These are phyloP conservation scores for Stramonita haemastoma DNA, from an alignment of 2,888 invertebrate genomes.

Conservation along the genomic window DNA sequence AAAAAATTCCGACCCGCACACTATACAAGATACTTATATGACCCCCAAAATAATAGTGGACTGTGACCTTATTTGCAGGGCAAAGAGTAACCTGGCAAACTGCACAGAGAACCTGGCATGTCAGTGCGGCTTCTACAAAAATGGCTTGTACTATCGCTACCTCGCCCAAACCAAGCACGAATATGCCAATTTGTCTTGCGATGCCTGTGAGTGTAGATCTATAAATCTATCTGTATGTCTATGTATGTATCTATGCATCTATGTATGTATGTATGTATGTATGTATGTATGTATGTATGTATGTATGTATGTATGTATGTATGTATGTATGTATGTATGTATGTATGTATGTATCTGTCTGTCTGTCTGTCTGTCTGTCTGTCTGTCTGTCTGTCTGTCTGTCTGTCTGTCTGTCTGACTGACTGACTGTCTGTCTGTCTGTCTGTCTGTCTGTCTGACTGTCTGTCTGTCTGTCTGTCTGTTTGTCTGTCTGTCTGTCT, in stretches of 20 bases:
- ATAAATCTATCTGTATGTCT: background rate
- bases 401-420: background rate
- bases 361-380: background rate
- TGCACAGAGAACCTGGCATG: slow-evolving; percentile 31
- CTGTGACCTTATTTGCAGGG: too few relatives aligned
- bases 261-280: background rate
- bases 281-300: background rate
- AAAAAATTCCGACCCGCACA: too few relatives aligned
- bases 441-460: background rate
- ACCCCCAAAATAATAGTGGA: too few relatives aligned
- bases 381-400: background rate
- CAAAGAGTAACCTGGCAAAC: background rate
- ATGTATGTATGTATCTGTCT: background rate
- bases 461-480: background rate
- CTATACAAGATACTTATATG: too few relatives aligned
- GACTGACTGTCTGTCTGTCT: background rate
- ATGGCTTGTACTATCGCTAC: slow-evolving; percentile 9
- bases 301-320: background rate
- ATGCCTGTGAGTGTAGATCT: background rate
- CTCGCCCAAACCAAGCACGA: slow-evolving; percentile 20
- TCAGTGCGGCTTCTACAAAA: slow-evolving; percentile 35
- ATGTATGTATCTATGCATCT: background rate
- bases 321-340: background rate
- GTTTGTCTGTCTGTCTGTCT: too few relatives aligned
- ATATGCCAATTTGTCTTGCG: background rate